Evolutionary conservation across 2,113 vertebrate genomes (phyloP).

Genomic region (Oncorhynchus tshawytscha): DNA sequence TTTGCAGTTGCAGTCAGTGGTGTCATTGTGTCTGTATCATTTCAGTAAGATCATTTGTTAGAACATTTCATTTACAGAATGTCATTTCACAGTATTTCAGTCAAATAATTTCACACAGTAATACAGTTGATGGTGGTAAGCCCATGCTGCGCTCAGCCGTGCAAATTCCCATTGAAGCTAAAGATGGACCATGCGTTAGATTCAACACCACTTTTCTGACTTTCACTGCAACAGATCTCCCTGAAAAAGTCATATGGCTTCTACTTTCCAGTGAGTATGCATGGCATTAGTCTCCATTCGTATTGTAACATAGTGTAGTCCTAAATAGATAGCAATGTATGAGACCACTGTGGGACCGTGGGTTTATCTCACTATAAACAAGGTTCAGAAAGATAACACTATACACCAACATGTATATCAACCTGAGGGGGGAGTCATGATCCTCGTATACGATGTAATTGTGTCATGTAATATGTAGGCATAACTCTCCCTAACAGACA

Average conservation of each 20-base stretch:
- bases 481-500: too few relatives aligned
- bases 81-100: neutral
- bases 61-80: slow-evolving; percentile 10
- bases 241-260: too few relatives aligned
- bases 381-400: too few relatives aligned
- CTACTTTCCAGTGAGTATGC: neutral
- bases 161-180: slow-evolving; percentile 30
- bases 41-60: slow-evolving; percentile 10
- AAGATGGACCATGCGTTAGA: slow-evolving; percentile 44
- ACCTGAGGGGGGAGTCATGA: too few relatives aligned
- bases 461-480: too few relatives aligned
- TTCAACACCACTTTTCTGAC: slow-evolving; percentile 10
- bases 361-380: too few relatives aligned
- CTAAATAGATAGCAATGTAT: too few relatives aligned
- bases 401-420: too few relatives aligned
- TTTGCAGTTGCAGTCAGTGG: neutral
- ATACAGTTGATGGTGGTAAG: slow-evolving; percentile 43
- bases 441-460: too few relatives aligned
- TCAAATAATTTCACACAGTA: neutral
- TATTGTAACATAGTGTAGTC: too few relatives aligned
- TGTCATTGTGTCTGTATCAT: neutral
- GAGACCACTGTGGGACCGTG: too few relatives aligned
- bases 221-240: slow-evolving; percentile 2
- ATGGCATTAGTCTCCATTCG: neutral
- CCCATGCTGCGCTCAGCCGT: slow-evolving; percentile 58